A percentile compares a stretch with the other conserved stretches of the same genome.
Conservation (phyloP, 2,888 invertebrate species). For the Coelopa pilipes region DNA sequence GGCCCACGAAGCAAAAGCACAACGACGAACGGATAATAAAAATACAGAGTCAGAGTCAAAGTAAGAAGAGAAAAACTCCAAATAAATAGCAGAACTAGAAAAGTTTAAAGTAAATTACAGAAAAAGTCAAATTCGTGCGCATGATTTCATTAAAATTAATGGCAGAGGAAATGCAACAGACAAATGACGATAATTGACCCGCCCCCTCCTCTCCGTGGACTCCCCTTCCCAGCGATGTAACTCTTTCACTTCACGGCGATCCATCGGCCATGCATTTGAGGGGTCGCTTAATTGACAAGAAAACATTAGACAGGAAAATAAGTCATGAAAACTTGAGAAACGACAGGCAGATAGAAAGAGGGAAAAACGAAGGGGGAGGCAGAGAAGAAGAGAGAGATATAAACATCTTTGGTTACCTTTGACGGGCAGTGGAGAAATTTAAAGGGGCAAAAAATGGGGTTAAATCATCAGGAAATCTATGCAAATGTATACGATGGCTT, state of each 20-base stretch:
- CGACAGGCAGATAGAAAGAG: neutral
- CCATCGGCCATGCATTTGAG: neutral
- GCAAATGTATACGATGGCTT: slow-evolving; percentile 7
- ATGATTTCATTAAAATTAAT: slow-evolving; percentile 33
- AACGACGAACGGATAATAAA: neutral
- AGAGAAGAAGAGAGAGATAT: neutral
- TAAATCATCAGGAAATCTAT: neutral
- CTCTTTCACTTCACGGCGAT: neutral
- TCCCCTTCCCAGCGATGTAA: neutral
- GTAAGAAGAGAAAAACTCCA: neutral
- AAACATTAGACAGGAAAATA: slow-evolving; percentile 3
- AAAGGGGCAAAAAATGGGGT: too few relatives aligned
- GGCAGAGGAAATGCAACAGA: slow-evolving; percentile 17
- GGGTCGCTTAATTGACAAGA: slow-evolving; percentile 13
- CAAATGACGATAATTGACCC: slow-evolving; percentile 21
- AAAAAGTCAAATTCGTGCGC: slow-evolving; percentile 38
- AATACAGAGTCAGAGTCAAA: neutral
- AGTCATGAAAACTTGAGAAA: neutral
- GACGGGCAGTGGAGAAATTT: too few relatives aligned
- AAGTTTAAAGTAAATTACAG: slow-evolving; percentile 24
- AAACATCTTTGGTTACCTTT: too few relatives aligned
- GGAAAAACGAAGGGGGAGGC: neutral
- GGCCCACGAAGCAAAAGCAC: neutral
- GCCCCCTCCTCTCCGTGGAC: neutral
- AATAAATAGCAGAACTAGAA: neutral